A percentile compares a stretch with the other conserved stretches of the same genome.
Evolutionary conservation across 2,797 vertebrate species (phyloP).

Genomic region (Danio jaintianensis): DNA sequence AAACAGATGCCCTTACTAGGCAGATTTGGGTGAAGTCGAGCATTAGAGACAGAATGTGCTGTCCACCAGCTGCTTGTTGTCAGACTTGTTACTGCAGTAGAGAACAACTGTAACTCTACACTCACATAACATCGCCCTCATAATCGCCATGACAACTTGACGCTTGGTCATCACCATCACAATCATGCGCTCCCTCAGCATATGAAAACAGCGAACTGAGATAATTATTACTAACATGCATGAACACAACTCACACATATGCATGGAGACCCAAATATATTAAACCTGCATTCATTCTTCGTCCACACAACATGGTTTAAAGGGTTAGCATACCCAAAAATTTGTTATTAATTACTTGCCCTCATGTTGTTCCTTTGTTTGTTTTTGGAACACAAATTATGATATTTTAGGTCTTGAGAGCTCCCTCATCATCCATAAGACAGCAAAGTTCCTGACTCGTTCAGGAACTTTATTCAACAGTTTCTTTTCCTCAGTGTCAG

Average conservation of each 20-base stretch:
- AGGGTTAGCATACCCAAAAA: too few relatives aligned
- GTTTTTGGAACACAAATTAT: too few relatives aligned
- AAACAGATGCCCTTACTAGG: constrained; percentile 19
- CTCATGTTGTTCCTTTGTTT: too few relatives aligned
- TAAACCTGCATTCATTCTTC: too few relatives aligned
- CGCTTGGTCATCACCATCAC: neutral
- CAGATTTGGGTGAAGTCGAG: neutral
- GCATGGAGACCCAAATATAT: too few relatives aligned
- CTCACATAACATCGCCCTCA: constrained; percentile 21
- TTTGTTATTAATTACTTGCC: too few relatives aligned
- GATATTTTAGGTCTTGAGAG: too few relatives aligned
- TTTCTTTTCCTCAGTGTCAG: too few relatives aligned
- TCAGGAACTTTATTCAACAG: too few relatives aligned
- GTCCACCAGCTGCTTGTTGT: constrained; percentile 21
- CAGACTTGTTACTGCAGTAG: constrained; percentile 2
- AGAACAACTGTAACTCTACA: constrained; percentile 30
- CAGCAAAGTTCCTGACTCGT: too few relatives aligned
- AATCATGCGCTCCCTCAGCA: neutral
- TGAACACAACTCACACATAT: neutral
- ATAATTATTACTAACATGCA: constrained; percentile 8
- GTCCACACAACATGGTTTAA: too few relatives aligned
- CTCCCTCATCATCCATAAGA: too few relatives aligned
- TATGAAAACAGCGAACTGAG: neutral
- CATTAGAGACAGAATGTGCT: neutral
- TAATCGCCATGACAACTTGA: constrained; percentile 34